These are phyloP conservation scores for Sipunculus nudus DNA, from an alignment of 2,888 invertebrate genomes.

Conservation along the genomic window DNA sequence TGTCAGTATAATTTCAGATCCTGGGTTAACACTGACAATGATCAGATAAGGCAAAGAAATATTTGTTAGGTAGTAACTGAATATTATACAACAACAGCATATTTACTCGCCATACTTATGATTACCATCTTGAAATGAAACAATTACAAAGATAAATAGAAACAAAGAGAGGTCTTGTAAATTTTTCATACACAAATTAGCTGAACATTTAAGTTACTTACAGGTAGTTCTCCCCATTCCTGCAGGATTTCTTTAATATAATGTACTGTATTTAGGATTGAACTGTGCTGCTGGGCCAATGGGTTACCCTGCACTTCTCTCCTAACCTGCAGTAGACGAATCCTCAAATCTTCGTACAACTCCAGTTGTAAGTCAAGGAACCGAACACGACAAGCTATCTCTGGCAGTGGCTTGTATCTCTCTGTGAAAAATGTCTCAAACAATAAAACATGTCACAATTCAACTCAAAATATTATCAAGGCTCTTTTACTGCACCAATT, in stretches of 20 bases:
- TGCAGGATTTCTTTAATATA: conserved; percentile 77
- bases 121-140: too few relatives aligned
- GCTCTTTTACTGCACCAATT: neutral
- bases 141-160: too few relatives aligned
- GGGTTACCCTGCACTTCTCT: conserved; percentile 70
- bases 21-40: too few relatives aligned
- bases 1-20: too few relatives aligned
- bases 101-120: too few relatives aligned
- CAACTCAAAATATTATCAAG: too few relatives aligned
- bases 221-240: conserved; percentile 82
- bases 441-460: neutral
- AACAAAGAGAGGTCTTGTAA: too few relatives aligned
- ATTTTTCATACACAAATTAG: too few relatives aligned
- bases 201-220: too few relatives aligned
- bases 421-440: conserved; percentile 71
- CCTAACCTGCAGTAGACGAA: conserved; percentile 82
- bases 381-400: conserved; percentile 73
- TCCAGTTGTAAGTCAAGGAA: conserved; percentile 91
- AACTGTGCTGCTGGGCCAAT: conserved; percentile 72
- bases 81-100: too few relatives aligned
- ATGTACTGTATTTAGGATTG: conserved; percentile 79
- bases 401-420: conserved; percentile 82
- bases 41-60: too few relatives aligned
- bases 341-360: conserved; percentile 88
- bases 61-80: too few relatives aligned